Evolutionary conservation across 2,113 vertebrate genomes (phyloP).

Genomic region (Lepus americanus): DNA sequence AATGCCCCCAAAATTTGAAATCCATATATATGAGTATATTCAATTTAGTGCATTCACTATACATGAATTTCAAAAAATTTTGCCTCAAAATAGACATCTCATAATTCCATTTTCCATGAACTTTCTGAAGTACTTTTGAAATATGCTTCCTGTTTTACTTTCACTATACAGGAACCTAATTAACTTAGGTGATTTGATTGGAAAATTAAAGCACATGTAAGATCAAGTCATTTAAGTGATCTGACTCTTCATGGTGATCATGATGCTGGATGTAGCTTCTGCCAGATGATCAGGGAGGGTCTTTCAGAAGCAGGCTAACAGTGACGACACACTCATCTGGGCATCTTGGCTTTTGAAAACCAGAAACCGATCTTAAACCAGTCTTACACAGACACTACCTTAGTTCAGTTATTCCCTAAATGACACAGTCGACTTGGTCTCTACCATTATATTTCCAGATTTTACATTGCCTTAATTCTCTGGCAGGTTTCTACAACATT

Average conservation of each 20-base stretch:
- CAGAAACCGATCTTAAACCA: background rate
- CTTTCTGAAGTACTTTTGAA: background rate
- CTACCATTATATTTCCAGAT: background rate
- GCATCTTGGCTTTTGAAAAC: background rate
- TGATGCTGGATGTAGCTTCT: background rate
- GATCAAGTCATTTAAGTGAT: constrained; percentile 9
- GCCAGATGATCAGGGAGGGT: background rate
- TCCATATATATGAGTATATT: no score
- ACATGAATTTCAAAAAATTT: no score
- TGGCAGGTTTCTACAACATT: background rate
- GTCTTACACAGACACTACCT: background rate
- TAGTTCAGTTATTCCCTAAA: background rate
- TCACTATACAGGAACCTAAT: background rate
- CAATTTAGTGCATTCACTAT: no score
- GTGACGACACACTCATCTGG: background rate
- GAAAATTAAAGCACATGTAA: constrained; percentile 21
- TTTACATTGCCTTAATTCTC: background rate
- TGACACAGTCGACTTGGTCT: background rate
- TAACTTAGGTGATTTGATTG: constrained; percentile 5
- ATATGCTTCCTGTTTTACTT: constrained; percentile 28
- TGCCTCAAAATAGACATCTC: no score
- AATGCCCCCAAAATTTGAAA: no score
- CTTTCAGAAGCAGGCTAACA: background rate
- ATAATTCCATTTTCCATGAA: no score
- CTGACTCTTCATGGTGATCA: background rate